Percentiles rank a stretch among this genome's conserved stretches.
phyloP scores from a whole-genome alignment of 2,888 invertebrate species.

The Pogonocherus hispidulus region DNA sequence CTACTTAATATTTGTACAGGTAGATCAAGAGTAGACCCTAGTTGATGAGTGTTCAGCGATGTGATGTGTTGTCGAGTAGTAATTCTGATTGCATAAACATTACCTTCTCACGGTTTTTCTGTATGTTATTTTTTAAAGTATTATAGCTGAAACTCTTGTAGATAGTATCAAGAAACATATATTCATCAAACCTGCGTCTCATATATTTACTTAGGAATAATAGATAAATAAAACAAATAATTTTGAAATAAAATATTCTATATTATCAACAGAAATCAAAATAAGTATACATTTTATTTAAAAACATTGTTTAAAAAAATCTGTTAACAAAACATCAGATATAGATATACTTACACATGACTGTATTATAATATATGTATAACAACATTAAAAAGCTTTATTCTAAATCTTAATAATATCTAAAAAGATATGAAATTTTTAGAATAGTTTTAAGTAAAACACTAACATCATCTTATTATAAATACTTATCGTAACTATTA shows the following conservation, averaged over 20 bases:
- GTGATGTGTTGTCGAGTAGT: too few relatives aligned
- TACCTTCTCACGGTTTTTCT: too few relatives aligned
- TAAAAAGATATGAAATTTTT: slow-evolving; percentile 29
- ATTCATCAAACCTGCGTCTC: too few relatives aligned
- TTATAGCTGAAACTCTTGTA: too few relatives aligned
- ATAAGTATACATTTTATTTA: slow-evolving; percentile 14
- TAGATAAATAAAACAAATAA: background rate
- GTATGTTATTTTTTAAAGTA: too few relatives aligned
- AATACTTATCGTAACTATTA: slow-evolving; percentile 28
- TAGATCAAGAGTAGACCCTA: too few relatives aligned
- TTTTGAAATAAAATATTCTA: slow-evolving; percentile 13
- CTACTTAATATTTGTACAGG: too few relatives aligned
- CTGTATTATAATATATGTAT: background rate
- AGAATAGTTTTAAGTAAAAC: slow-evolving; percentile 25
- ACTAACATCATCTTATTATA: slow-evolving; percentile 27
- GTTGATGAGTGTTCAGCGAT: too few relatives aligned
- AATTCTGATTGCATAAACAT: too few relatives aligned
- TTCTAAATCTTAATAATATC: too few relatives aligned
- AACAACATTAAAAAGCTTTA: slow-evolving; percentile 28
- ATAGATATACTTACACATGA: slow-evolving; percentile 12
- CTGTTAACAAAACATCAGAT: slow-evolving; percentile 4
- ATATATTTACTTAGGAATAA: too few relatives aligned
- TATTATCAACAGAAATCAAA: slow-evolving; percentile 18
- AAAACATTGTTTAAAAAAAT: slow-evolving; percentile 5
- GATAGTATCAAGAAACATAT: too few relatives aligned